Evolutionary conservation across 2,113 vertebrate species (phyloP).

Genomic region (Prionailurus bengalensis): DNA sequence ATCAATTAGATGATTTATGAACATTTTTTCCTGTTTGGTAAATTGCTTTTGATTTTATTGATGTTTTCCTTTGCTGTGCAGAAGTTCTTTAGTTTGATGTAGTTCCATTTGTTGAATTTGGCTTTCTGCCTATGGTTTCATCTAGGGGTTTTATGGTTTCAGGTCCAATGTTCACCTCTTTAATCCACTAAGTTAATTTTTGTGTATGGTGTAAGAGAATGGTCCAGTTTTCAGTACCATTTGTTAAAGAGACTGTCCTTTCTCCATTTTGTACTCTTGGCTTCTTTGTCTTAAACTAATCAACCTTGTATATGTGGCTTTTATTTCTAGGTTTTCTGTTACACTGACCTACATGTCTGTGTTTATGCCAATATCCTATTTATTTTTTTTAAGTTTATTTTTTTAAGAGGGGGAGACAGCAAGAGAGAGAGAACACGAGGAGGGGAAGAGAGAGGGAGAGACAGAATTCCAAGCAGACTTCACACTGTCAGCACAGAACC

Average conservation of each 20-base stretch:
- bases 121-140: neutral
- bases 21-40: neutral
- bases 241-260: neutral
- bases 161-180: neutral
- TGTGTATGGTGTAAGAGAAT: neutral
- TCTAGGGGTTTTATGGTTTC: neutral
- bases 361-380: too few species aligned
- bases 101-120: neutral
- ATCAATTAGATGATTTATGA: neutral
- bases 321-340: neutral
- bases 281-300: neutral
- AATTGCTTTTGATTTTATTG: neutral
- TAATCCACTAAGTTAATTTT: neutral
- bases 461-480: too few species aligned
- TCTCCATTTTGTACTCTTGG: neutral
- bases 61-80: neutral
- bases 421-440: too few species aligned
- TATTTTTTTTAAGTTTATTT: too few species aligned
- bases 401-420: too few species aligned
- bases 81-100: neutral
- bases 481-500: too few species aligned
- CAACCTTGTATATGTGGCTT: neutral
- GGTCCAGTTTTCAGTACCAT: neutral
- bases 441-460: too few species aligned
- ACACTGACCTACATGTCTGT: neutral